Evolutionary conservation across 2,113 vertebrate species (phyloP).

Genomic region (Pipra filicauda): DNA sequence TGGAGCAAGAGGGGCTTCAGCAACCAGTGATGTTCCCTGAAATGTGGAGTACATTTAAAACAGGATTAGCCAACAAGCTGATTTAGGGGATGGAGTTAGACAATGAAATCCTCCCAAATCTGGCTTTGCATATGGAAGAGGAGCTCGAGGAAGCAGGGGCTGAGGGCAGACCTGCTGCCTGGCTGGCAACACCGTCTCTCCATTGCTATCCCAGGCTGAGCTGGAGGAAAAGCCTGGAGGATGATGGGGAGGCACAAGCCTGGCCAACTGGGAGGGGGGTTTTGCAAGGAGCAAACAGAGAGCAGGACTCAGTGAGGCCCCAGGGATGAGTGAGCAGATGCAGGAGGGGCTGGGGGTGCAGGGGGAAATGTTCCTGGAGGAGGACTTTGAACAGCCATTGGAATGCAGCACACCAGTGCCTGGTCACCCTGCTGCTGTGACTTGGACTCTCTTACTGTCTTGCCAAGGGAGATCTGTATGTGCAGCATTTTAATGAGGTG

Average conservation of each 20-base stretch:
- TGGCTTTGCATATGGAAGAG: neutral
- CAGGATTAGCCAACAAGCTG: neutral
- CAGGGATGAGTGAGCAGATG: neutral
- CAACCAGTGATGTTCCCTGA: neutral
- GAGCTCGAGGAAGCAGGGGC: neutral
- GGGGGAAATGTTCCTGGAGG: neutral
- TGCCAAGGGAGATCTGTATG: neutral
- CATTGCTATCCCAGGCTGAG: neutral
- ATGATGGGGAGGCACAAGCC: neutral
- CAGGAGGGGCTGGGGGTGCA: too few relatives aligned
- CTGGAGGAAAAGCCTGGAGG: rapidly evolving
- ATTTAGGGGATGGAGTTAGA: neutral
- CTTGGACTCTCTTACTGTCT: neutral
- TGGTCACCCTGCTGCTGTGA: neutral
- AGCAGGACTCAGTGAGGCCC: neutral
- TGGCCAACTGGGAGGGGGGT: neutral
- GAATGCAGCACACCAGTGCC: neutral
- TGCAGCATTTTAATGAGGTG: neutral
- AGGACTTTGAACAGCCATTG: neutral
- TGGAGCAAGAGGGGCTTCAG: neutral
- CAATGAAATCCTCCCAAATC: neutral
- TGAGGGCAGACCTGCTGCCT: neutral
- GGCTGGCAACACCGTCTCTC: neutral
- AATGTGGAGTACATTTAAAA: neutral
- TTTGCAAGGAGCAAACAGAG: neutral